Evolutionary conservation across 2,113 vertebrate genomes (phyloP).

Genomic region (Gadus chalcogrammus): DNA sequence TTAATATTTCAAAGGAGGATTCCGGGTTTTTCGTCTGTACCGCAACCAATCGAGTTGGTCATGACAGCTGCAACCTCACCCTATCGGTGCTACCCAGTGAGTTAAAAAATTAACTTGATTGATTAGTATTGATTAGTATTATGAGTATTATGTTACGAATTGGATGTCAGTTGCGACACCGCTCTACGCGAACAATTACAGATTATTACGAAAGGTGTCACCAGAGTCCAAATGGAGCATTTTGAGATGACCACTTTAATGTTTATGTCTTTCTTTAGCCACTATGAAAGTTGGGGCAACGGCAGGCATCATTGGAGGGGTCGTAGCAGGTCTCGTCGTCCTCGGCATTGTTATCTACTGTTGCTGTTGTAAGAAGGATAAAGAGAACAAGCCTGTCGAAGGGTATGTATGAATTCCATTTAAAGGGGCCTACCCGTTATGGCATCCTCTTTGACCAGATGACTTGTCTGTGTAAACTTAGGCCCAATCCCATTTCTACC

Average conservation of each 20-base stretch:
- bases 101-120: constrained; percentile 32
- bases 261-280: constrained; percentile 58
- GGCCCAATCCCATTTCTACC: too few relatives aligned
- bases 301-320: constrained; percentile 73
- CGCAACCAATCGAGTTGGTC: constrained; percentile 74
- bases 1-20: constrained; percentile 81
- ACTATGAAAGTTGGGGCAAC: constrained; percentile 82
- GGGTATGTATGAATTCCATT: constrained; percentile 35
- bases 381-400: constrained; percentile 65
- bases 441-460: too few relatives aligned
- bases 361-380: constrained; percentile 61
- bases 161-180: too few relatives aligned
- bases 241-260: neutral
- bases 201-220: too few relatives aligned
- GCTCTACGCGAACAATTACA: too few relatives aligned
- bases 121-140: too few relatives aligned
- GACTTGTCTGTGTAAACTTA: too few relatives aligned
- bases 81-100: constrained; percentile 79
- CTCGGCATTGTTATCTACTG: constrained; percentile 75
- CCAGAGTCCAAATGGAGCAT: too few relatives aligned
- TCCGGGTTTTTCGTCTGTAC: constrained; percentile 85
- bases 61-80: constrained; percentile 79
- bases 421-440: too few relatives aligned
- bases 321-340: constrained; percentile 67
- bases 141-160: too few relatives aligned